Conservation (phyloP, 2,797 vertebrate species). For the Halcyon smyrnensis region DNA sequence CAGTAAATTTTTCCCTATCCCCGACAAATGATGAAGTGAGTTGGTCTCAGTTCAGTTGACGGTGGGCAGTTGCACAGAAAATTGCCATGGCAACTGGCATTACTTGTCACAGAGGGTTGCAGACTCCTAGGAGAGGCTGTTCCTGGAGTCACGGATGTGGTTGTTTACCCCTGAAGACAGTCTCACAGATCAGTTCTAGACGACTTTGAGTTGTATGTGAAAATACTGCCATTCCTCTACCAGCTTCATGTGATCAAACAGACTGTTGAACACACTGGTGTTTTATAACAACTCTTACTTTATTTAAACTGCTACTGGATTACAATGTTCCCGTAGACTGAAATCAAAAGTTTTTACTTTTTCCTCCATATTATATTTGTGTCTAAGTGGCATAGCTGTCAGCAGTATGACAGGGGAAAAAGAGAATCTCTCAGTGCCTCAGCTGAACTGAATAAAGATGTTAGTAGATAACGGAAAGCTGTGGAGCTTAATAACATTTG, state of each 20-base stretch:
- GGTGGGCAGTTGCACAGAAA: neutral
- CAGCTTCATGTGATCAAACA: neutral
- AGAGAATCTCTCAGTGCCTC: neutral
- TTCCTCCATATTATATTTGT: neutral
- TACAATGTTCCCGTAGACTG: neutral
- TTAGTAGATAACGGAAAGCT: neutral
- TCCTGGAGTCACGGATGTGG: neutral
- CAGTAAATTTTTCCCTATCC: neutral
- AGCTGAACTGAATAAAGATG: neutral
- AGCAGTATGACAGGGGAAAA: neutral
- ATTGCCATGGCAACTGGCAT: neutral
- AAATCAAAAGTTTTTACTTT: neutral
- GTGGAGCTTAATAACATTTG: neutral
- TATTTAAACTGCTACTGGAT: neutral
- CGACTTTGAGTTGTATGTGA: neutral
- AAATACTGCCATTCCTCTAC: neutral
- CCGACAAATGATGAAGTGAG: neutral
- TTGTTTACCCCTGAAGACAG: neutral
- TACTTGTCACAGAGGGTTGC: neutral
- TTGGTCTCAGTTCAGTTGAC: neutral
- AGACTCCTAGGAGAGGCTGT: neutral
- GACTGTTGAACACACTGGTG: neutral
- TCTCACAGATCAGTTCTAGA: neutral
- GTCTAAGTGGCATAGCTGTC: neutral
- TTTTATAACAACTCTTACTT: neutral